These are phyloP conservation scores for Scaptomyza tumidula DNA, from an alignment of 2,888 invertebrate genomes.

Conservation along the genomic window DNA sequence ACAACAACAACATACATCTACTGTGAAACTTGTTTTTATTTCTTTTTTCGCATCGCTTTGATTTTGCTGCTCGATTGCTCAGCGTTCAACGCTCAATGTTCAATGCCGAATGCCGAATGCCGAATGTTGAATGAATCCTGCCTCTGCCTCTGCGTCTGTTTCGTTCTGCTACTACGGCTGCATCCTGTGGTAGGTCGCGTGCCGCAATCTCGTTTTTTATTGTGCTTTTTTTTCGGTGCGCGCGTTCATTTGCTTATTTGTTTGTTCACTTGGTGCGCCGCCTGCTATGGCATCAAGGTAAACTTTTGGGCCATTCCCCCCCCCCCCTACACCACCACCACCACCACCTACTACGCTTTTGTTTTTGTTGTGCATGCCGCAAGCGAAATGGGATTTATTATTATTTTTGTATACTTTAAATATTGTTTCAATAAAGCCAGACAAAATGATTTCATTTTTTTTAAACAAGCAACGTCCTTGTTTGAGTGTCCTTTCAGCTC, in stretches of 20 bases:
- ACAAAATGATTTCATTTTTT: slow-evolving; percentile 39
- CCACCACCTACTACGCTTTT: slow-evolving; percentile 25
- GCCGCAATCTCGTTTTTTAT: slow-evolving; percentile 75
- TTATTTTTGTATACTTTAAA: slow-evolving; percentile 68
- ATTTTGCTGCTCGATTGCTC: slow-evolving; percentile 77
- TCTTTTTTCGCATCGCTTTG: slow-evolving; percentile 65
- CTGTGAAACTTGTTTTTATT: slow-evolving; percentile 69
- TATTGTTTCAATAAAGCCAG: slow-evolving; percentile 70
- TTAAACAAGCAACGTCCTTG: slow-evolving; percentile 14
- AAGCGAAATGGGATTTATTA: slow-evolving; percentile 76
- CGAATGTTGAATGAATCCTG: slow-evolving; percentile 5
- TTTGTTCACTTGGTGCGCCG: slow-evolving; percentile 69
- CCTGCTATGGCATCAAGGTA: slow-evolving; percentile 75
- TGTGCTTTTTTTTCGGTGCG: slow-evolving; percentile 69
- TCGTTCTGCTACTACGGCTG: slow-evolving; percentile 25
- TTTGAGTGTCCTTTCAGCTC: slow-evolving; percentile 43
- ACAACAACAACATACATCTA: slow-evolving; percentile 23
- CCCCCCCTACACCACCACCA: not conserved
- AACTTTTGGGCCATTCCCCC: slow-evolving; percentile 55
- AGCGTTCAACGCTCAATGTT: slow-evolving; percentile 35
- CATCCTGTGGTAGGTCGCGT: slow-evolving; percentile 79
- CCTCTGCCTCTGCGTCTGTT: slow-evolving; percentile 7
- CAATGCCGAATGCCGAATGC: slow-evolving; percentile 7
- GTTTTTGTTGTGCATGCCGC: slow-evolving; percentile 69
- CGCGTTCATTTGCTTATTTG: slow-evolving; percentile 79